These are phyloP conservation scores for Panopea generosa DNA, from an alignment of 2,888 invertebrate genomes.

Conservation along the genomic window DNA sequence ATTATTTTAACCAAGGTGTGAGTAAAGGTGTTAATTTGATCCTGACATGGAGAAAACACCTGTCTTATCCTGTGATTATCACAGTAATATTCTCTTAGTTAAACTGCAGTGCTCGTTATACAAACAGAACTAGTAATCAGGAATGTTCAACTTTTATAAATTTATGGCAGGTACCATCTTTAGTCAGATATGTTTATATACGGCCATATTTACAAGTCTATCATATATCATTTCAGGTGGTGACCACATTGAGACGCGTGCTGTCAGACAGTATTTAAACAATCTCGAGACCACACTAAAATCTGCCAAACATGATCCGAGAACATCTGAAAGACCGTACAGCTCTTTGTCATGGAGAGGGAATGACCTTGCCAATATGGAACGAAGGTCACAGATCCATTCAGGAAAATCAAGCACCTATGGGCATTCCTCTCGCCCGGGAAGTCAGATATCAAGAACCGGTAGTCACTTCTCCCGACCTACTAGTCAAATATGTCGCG, in stretches of 20 bases:
- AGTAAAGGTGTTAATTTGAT: no score
- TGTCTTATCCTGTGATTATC: no score
- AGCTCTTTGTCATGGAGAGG: constrained; percentile 76
- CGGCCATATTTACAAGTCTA: no score
- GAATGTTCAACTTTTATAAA: no score
- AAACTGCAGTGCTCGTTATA: no score
- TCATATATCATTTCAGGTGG: constrained; percentile 78
- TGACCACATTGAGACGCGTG: constrained; percentile 71
- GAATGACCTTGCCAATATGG: constrained; percentile 70
- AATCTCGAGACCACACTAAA: constrained; percentile 73
- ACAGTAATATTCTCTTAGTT: no score
- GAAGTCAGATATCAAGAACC: constrained; percentile 54
- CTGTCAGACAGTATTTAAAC: constrained; percentile 71
- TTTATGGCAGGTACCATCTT: no score
- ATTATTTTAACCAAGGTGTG: no score
- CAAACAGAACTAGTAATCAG: no score
- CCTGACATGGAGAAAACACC: no score
- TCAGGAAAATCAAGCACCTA: constrained; percentile 53
- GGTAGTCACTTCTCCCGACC: constrained; percentile 57
- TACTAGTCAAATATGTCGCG: constrained; percentile 45
- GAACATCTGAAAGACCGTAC: constrained; percentile 69
- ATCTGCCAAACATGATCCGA: constrained; percentile 67
- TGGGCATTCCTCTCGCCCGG: constrained; percentile 54
- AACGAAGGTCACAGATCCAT: constrained; percentile 53
- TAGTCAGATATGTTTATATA: no score